Evolutionary conservation across 2,113 vertebrate species (phyloP), one percentile per base, ranked within the genome.

Genomic region (Oenanthe melanoleuca): DNA sequence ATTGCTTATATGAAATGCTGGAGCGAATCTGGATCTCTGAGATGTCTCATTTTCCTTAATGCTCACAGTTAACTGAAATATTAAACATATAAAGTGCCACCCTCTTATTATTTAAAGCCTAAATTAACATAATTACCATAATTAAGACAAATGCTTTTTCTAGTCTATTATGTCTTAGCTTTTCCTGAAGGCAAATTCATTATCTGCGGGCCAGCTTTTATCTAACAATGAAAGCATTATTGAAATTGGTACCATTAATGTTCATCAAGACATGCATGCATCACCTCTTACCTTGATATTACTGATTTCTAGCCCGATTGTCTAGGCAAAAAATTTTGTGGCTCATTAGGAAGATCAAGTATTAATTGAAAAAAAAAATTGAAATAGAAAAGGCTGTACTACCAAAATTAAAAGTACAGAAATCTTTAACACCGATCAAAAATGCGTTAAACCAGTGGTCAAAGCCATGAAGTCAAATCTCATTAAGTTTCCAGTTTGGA

Each of bases 191-290:
- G 82, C 56, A 94, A 65, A 88, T 86, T 73, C 45, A 71, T 95
- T 91, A 94, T 56, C 66, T 60, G 31, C 2, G 18, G 80, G 64
- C 42, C 28, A 61, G 85, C 64, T 88, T 94, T 91, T 95, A 72
- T 83, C 67, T 87, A 53, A 60, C 61, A 91, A n/a, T 75, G 91
- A 92, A 91, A 78, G 67, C 57, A 79, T 88, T 89, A 93, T 33
- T 94, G 93, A 95, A 91, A 95, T 66, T 90, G 40, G 77, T 84
- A 60, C 60, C 71, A 91, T 83, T 96, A 86, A 84, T 80, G 57
- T 77, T 95, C 88, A 86, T 59, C 33, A 50, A 82, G 94, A 81
- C 20, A 53, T 19, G 44, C 1, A 3, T 42, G 40, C 34, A 65
- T 66, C 59, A 86, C 37, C 74, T 70, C 37, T 89, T 80, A 88